Evolutionary conservation across 2,888 invertebrate species (phyloP).

Genomic region (Campoplex nolae): DNA sequence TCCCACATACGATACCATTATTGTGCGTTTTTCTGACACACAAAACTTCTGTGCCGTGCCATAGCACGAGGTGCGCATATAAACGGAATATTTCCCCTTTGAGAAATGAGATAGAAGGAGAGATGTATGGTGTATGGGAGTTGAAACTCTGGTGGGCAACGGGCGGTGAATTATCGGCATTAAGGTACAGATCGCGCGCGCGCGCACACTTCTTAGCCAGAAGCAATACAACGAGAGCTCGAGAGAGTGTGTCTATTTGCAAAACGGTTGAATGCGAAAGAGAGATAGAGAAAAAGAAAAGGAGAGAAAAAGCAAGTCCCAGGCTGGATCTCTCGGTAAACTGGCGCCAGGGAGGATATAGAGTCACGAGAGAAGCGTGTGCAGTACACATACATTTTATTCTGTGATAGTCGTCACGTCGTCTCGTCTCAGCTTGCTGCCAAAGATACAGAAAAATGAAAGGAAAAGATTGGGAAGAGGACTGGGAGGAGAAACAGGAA

Average conservation of each 20-base stretch:
- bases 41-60: conserved; percentile 22
- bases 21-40: conserved; percentile 13
- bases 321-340: conserved; percentile 48
- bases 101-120: conserved; percentile 27
- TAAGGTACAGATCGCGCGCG: conserved; percentile 57
- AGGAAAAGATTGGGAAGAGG: conserved; percentile 5
- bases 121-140: conserved; percentile 25
- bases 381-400: conserved; percentile 20
- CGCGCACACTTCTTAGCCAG: conserved; percentile 38
- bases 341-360: conserved; percentile 68
- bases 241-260: conserved; percentile 56
- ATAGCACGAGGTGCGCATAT: not conserved
- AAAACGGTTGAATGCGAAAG: conserved; percentile 21
- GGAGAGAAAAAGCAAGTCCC: not conserved
- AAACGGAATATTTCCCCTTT: conserved; percentile 15
- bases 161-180: conserved; percentile 63
- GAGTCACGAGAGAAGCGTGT: conserved; percentile 59
- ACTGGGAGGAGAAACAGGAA: conserved; percentile 6
- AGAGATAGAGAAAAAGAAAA: not conserved
- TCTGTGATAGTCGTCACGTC: conserved; percentile 60
- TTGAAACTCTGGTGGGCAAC: conserved; percentile 45
- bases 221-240: conserved; percentile 39
- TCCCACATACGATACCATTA: conserved; percentile 20
- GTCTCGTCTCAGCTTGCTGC: conserved; percentile 46
- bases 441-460: conserved; percentile 4